Conservation (phyloP, 2,888 invertebrate genomes). For the Glaucopsyche alexis region DNA sequence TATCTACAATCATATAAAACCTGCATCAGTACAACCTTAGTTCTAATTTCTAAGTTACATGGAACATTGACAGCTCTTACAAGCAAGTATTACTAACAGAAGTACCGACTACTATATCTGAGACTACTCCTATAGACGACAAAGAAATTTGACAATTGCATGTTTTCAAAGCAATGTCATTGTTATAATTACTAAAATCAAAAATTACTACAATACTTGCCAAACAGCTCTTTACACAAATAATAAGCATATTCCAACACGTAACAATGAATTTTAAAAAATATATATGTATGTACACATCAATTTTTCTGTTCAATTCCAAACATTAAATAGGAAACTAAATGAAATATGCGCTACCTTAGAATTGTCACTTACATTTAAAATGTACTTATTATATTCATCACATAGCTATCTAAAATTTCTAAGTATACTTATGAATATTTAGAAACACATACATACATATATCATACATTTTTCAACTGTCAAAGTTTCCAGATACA, state of each 20-base stretch:
- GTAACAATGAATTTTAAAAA: slow-evolving; percentile 2
- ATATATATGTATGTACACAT: not conserved
- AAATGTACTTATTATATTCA: slow-evolving; percentile 15
- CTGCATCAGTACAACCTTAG: not conserved
- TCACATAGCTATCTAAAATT: slow-evolving; percentile 16
- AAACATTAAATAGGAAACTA: not conserved
- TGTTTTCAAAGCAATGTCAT: not conserved
- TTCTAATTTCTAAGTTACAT: not conserved
- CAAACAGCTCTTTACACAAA: not conserved
- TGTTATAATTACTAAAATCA: not conserved
- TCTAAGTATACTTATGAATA: not conserved
- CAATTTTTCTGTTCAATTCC: not conserved
- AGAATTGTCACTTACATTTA: slow-evolving; percentile 2
- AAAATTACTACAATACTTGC: too few species aligned
- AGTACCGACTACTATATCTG: not conserved
- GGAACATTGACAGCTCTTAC: not conserved
- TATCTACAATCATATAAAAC: not conserved
- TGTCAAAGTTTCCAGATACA: not conserved
- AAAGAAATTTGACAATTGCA: not conserved
- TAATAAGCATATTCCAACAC: not conserved
- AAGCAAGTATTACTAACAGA: not conserved
- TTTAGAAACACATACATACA: slow-evolving; percentile 8
- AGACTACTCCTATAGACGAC: not conserved
- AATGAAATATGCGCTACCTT: not conserved
- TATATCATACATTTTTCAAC: not conserved